These are phyloP conservation scores for Micropoecilia bifurca DNA, from an alignment of 2,797 vertebrate genomes.

Conservation along the genomic window DNA sequence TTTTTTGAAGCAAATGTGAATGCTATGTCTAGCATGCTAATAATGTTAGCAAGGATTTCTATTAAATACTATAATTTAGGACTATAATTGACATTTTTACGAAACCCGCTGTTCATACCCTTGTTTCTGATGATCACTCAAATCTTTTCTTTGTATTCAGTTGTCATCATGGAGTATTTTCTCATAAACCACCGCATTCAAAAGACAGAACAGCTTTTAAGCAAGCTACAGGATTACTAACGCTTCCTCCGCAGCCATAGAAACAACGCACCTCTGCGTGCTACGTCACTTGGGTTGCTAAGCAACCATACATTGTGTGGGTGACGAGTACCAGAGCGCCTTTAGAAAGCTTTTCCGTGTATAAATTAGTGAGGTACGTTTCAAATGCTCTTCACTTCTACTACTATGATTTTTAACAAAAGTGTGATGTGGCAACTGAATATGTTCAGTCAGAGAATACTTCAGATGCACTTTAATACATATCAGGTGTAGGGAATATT, in stretches of 20 bases:
- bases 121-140: background rate
- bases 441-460: background rate
- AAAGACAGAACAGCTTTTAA: background rate
- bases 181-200: background rate
- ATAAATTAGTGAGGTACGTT: background rate
- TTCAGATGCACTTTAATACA: background rate
- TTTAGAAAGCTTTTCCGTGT: background rate
- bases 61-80: background rate
- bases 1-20: background rate
- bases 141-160: rapidly evolving
- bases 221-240: constrained; percentile 48
- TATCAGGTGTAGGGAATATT: background rate
- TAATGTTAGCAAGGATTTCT: constrained; percentile 18
- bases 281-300: constrained; percentile 61
- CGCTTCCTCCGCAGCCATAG: constrained; percentile 78
- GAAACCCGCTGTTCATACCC: background rate
- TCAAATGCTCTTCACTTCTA: too few species aligned
- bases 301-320: constrained; percentile 27
- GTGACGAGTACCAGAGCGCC: background rate
- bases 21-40: constrained; percentile 42
- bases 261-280: constrained; percentile 60
- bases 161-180: background rate
- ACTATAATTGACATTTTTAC: background rate
- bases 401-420: background rate
- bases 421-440: background rate